Evolutionary conservation across 2,113 vertebrate species (phyloP).

Genomic region (Taurulus bubalis): DNA sequence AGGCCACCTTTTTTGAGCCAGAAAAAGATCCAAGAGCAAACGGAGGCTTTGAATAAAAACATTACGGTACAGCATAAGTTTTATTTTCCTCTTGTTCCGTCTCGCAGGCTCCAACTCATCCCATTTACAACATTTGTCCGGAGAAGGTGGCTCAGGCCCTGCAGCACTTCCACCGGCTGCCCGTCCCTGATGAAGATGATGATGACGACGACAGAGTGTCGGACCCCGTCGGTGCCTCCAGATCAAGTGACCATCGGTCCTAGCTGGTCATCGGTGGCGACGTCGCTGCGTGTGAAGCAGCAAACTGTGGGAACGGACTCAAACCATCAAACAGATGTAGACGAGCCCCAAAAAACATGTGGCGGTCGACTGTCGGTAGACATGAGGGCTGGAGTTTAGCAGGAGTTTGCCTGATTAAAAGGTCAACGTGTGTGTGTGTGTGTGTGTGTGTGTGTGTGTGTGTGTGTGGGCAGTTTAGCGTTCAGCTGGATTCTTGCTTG

Average conservation of each 20-base stretch:
- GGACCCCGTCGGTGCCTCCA: neutral
- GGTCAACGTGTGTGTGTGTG: constrained; percentile 6
- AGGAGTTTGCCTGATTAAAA: constrained; percentile 12
- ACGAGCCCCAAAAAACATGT: neutral
- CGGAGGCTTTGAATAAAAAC: neutral
- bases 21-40: neutral
- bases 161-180: constrained; percentile 88
- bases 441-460: neutral
- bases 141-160: constrained; percentile 91
- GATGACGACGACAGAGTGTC: constrained; percentile 35
- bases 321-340: constrained; percentile 8
- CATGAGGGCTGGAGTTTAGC: constrained; percentile 22
- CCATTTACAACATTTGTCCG: constrained; percentile 95
- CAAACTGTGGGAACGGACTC: constrained; percentile 17
- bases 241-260: constrained; percentile 33
- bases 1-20: neutral
- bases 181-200: constrained; percentile 71
- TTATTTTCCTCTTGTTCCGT: neutral
- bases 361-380: neutral
- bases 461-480: constrained; percentile 15
- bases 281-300: neutral
- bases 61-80: neutral
- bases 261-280: constrained; percentile 35
- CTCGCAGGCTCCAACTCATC: constrained; percentile 91
- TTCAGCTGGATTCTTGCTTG: constrained; percentile 41